Conservation (phyloP, 2,888 invertebrate genomes). For the Ochropacha duplaris region DNA sequence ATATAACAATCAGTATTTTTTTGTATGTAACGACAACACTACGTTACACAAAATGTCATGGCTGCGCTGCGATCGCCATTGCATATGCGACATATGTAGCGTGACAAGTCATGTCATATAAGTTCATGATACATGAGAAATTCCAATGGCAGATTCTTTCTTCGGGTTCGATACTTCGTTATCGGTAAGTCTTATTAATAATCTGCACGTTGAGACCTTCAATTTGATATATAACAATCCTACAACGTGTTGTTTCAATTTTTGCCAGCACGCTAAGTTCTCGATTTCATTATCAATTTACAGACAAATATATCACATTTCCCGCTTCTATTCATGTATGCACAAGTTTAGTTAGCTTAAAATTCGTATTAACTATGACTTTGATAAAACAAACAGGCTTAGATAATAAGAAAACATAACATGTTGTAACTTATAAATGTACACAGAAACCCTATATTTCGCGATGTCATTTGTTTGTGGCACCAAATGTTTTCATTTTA, state of each 20-base stretch:
- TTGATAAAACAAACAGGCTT: background rate
- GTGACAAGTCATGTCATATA: slow-evolving; percentile 87
- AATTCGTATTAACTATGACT: slow-evolving; percentile 20
- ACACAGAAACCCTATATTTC: slow-evolving; percentile 12
- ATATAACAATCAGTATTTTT: background rate
- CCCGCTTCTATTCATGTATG: background rate
- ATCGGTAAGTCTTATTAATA: slow-evolving; percentile 85
- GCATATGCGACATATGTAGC: slow-evolving; percentile 73
- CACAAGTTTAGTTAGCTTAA: slow-evolving; percentile 9
- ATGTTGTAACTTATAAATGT: background rate
- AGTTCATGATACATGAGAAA: slow-evolving; percentile 84
- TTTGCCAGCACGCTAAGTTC: slow-evolving; percentile 67
- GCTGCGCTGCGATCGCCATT: slow-evolving; percentile 62
- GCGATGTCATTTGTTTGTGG: slow-evolving; percentile 39
- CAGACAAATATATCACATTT: slow-evolving; percentile 13
- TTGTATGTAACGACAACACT: background rate
- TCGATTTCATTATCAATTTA: slow-evolving; percentile 24
- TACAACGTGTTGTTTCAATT: slow-evolving; percentile 23
- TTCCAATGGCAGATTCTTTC: slow-evolving; percentile 93
- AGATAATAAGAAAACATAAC: background rate
- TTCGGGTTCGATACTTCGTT: slow-evolving; percentile 91
- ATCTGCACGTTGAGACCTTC: slow-evolving; percentile 31
- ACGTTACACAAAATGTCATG: slow-evolving; percentile 53
- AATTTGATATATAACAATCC: slow-evolving; percentile 41
- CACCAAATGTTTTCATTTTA: slow-evolving; percentile 28